These are phyloP conservation scores for Cygnus buccinator DNA, from an alignment of 2,113 vertebrate species.

Conservation along the genomic window DNA sequence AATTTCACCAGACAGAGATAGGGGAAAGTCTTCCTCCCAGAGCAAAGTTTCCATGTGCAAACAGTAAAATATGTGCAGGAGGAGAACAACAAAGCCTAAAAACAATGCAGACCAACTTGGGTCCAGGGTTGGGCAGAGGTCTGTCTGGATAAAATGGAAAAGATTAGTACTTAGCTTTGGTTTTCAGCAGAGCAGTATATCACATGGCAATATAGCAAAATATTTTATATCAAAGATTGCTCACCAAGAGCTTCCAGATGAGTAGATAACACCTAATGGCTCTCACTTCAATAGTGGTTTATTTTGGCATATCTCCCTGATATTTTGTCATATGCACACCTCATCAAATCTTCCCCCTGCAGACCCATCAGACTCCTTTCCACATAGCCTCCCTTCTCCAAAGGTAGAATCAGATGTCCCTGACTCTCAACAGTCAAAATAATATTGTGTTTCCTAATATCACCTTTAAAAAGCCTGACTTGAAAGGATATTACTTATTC, in stretches of 20 bases:
- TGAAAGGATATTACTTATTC: neutral
- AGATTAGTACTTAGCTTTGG: neutral
- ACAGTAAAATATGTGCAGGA: neutral
- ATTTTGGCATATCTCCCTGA: constrained; percentile 27
- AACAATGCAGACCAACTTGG: neutral
- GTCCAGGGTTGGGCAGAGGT: neutral
- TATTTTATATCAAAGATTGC: constrained; percentile 34
- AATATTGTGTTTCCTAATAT: neutral
- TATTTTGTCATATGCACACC: constrained; percentile 27
- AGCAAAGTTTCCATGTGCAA: neutral
- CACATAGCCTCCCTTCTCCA: neutral
- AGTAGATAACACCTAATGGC: constrained; percentile 48
- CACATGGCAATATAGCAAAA: neutral
- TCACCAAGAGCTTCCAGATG: constrained; percentile 61
- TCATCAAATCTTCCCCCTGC: constrained; percentile 51
- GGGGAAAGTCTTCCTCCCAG: neutral
- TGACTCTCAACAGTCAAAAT: neutral
- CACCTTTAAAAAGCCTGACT: neutral
- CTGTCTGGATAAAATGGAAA: neutral
- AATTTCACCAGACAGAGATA: neutral
- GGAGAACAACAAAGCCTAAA: neutral
- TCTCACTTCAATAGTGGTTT: constrained; percentile 21
- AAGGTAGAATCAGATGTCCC: constrained; percentile 16
- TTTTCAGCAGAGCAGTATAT: constrained; percentile 21
- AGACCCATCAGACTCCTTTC: constrained; percentile 31